phyloP scores from a whole-genome alignment of 2,113 vertebrate genomes.

The Desmodus rotundus region DNA sequence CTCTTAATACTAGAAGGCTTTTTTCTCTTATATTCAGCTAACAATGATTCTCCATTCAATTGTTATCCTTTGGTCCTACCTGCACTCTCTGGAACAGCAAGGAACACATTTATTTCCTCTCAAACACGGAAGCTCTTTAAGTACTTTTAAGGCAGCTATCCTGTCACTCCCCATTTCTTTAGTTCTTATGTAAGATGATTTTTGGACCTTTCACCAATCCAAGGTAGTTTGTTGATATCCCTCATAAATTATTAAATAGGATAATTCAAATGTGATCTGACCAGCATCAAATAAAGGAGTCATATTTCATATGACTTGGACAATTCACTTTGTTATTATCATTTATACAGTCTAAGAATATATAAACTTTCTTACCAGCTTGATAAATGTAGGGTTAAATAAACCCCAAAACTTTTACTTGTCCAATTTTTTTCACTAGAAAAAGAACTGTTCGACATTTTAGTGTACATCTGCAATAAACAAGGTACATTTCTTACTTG shows the following conservation, averaged over 20 bases:
- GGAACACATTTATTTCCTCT: neutral
- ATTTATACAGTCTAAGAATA: neutral
- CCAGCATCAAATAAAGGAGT: neutral
- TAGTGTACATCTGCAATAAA: neutral
- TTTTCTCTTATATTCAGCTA: neutral
- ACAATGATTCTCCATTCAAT: neutral
- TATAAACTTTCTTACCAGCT: neutral
- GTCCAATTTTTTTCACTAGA: neutral
- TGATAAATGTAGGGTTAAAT: neutral
- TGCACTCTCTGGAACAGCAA: neutral
- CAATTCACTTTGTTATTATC: neutral
- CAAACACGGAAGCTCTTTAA: neutral
- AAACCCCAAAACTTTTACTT: neutral
- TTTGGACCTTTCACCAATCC: neutral
- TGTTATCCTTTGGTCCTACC: neutral
- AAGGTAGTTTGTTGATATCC: neutral
- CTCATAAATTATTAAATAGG: slow-evolving; percentile 35
- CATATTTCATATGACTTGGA: neutral
- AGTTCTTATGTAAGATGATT: neutral
- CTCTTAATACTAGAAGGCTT: neutral
- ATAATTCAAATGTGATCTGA: slow-evolving; percentile 21
- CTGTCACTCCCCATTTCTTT: neutral
- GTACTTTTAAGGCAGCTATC: neutral
- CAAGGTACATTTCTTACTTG: neutral
- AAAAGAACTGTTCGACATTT: slow-evolving; percentile 21